Evolutionary conservation across 2,113 vertebrate species (phyloP), one percentile per base, ranked within the genome.

Genomic region (Nerophis lumbriciformis): DNA sequence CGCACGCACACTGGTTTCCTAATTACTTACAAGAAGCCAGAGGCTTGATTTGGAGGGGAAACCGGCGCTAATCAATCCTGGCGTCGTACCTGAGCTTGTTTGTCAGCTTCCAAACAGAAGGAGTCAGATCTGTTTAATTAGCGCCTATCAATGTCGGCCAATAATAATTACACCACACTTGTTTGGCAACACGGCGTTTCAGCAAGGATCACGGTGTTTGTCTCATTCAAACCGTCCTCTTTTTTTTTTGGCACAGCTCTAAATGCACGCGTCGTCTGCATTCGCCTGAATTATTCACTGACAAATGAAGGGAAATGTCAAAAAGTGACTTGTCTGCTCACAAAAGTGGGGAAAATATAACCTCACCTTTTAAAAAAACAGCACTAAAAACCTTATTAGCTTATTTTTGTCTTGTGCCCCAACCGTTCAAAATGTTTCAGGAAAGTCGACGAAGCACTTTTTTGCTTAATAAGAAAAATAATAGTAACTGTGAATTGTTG

Each of bases 1-100:
- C 14, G 8, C 9, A 15, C 9, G 42, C 42, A 12, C 10, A 12
- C 67, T 83, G 74, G 73, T 81, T 72, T 81, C 76, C 74, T 85
- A 88, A 86, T 85, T 80, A 88, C 72, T 76, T 76, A 47, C 66
- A 45, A 71, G 59, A 45, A 45, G 68, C 78, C 72, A 83, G 69
- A 79, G 61, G 69, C 73, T 77, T 86, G 58, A 75, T 74, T 76
- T 66, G 57, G 68, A 80, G 61, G 54, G 68, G 73, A 80, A 73
- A 76, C 67, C 48, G 28, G 6, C 59, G 9, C 72, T 66, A 76
- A 85, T 85, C 81, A 79, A 85, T 85, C 66, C 62, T 38, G 21
- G 58, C 59, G 64, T 75, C 76, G 81, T 75, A 68, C 64, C 53
- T 59, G 69, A 48, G 37, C 71, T 71, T 81, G 79, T 78, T 78